Percentiles rank a stretch among this genome's conserved stretches.
phyloP scores from a whole-genome alignment of 1,140 invertebrate genomes.

The Dendroctonus ponderosae region DNA sequence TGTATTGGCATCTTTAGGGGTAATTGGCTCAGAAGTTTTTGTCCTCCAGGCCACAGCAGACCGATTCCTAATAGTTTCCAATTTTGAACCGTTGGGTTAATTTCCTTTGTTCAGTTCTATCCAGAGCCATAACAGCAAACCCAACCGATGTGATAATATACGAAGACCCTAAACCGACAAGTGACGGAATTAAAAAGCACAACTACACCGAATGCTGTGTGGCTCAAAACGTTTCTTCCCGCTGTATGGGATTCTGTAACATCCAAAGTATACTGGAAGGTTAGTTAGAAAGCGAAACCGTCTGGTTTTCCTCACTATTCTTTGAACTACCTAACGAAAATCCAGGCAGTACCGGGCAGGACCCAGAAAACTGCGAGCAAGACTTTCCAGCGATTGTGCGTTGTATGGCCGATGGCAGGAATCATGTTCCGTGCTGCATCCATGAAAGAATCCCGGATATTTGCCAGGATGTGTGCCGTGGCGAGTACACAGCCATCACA shows the following conservation, averaged over 20 bases:
- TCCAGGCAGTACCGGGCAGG: constrained; percentile 67
- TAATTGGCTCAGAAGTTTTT: too few species aligned
- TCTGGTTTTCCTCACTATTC: neutral
- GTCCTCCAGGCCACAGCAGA: too few species aligned
- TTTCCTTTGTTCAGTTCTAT: constrained; percentile 55
- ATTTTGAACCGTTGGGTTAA: too few species aligned
- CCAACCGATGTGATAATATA: constrained; percentile 43
- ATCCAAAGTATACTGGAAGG: constrained; percentile 79
- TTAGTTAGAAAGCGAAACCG: constrained; percentile 36
- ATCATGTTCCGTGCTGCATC: constrained; percentile 81
- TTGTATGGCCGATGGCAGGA: constrained; percentile 73
- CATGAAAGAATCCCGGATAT: constrained; percentile 77
- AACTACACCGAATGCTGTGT: constrained; percentile 78
- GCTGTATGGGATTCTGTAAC: constrained; percentile 76
- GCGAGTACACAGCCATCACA: constrained; percentile 79
- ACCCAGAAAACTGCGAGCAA: constrained; percentile 73
- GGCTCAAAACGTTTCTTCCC: constrained; percentile 62
- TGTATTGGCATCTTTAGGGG: too few species aligned
- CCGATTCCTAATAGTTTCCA: too few species aligned
- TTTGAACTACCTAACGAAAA: constrained; percentile 5
- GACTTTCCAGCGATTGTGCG: constrained; percentile 75
- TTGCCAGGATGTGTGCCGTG: constrained; percentile 81
- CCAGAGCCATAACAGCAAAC: constrained; percentile 56
- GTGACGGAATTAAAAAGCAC: constrained; percentile 55
- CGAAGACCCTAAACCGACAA: constrained; percentile 25